Percentiles rank a stretch among this genome's conserved stretches.
phyloP scores from a whole-genome alignment of 2,888 invertebrate species.

The Chloroclysta siterata region DNA sequence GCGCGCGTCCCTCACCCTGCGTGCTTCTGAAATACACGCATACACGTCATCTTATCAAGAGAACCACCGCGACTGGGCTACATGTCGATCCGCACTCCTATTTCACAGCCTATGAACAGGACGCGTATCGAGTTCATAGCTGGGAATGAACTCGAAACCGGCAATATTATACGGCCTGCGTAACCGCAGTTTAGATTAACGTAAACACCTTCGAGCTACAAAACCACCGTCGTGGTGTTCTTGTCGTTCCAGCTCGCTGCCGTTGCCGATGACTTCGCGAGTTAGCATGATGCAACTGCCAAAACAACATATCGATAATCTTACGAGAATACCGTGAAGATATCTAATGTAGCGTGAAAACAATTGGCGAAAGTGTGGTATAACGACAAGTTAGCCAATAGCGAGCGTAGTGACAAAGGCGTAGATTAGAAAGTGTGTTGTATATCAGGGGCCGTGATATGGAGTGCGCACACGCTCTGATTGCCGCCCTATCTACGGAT shows the following conservation, averaged over 20 bases:
- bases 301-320: slow-evolving; percentile 61
- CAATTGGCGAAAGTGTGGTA: slow-evolving; percentile 83
- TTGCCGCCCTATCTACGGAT: slow-evolving; percentile 80
- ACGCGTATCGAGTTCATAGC: slow-evolving; percentile 66
- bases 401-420: slow-evolving; percentile 80
- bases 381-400: slow-evolving; percentile 77
- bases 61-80: slow-evolving; percentile 71
- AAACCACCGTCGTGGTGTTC: slow-evolving; percentile 30
- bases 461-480: slow-evolving; percentile 78
- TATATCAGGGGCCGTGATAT: slow-evolving; percentile 79
- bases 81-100: slow-evolving; percentile 73
- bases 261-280: slow-evolving; percentile 29
- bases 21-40: slow-evolving; percentile 77
- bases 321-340: slow-evolving; percentile 69
- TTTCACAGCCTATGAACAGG: slow-evolving; percentile 65
- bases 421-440: slow-evolving; percentile 84
- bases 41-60: slow-evolving; percentile 78
- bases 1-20: slow-evolving; percentile 57
- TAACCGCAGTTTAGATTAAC: slow-evolving; percentile 68
- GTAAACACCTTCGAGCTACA: slow-evolving; percentile 41
- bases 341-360: slow-evolving; percentile 81
- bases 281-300: slow-evolving; percentile 62
- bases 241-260: slow-evolving; percentile 38
- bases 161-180: slow-evolving; percentile 67
- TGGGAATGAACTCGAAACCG: slow-evolving; percentile 66